These are phyloP conservation scores for Knipowitschia caucasica DNA, from an alignment of 2,797 vertebrate genomes.

Conservation along the genomic window DNA sequence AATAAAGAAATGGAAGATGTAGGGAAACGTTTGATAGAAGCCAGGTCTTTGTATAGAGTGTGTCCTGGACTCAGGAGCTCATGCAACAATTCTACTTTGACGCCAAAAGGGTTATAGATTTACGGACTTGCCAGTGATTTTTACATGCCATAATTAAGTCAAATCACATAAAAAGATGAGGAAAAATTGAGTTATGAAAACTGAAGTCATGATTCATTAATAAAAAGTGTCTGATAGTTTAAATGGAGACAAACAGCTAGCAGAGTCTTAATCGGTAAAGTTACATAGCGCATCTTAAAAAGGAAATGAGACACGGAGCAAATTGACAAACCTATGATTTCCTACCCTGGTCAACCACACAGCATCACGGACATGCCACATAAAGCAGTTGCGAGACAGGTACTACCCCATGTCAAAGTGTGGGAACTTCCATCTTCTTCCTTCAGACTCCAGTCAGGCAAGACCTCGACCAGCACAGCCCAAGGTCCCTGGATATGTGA, in stretches of 20 bases:
- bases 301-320: conserved; percentile 17
- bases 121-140: no score
- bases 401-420: conserved; percentile 74
- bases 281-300: neutral
- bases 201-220: no score
- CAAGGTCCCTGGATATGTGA: conserved; percentile 85
- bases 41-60: no score
- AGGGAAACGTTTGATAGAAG: no score
- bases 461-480: conserved; percentile 82
- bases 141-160: no score
- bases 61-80: no score
- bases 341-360: conserved; percentile 19
- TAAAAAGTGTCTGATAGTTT: no score
- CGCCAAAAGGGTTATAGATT: no score
- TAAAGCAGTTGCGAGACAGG: conserved; percentile 66
- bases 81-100: no score
- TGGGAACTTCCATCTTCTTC: conserved; percentile 79
- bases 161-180: no score
- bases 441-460: conserved; percentile 79
- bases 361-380: conserved; percentile 43
- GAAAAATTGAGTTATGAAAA: no score
- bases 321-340: neutral
- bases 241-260: neutral
- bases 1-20: no score
- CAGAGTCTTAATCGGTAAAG: neutral